phyloP scores from a whole-genome alignment of 2,888 invertebrate species.

The Emmelina monodactyla region DNA sequence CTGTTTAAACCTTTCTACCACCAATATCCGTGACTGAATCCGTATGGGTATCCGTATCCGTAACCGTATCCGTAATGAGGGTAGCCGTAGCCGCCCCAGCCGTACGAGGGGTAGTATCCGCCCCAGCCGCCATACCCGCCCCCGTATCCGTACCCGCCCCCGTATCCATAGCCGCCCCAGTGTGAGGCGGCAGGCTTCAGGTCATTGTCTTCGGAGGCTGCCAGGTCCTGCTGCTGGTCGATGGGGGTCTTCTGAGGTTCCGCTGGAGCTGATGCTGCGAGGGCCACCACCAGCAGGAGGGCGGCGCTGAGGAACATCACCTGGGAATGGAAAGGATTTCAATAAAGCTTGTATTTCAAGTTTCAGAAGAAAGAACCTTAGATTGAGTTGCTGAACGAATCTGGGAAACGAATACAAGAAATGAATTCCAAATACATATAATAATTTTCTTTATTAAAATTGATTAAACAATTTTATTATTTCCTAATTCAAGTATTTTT shows the following conservation, averaged over 20 bases:
- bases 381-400: too few relatives aligned
- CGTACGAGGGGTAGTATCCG: too few relatives aligned
- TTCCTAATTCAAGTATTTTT: too few relatives aligned
- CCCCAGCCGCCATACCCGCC: constrained; percentile 24
- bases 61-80: constrained; percentile 24
- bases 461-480: too few relatives aligned
- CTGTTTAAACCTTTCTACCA: constrained; percentile 7
- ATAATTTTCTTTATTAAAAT: too few relatives aligned
- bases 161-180: constrained; percentile 30
- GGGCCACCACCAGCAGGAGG: constrained; percentile 29
- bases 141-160: constrained; percentile 26
- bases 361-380: too few relatives aligned
- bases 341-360: too few relatives aligned
- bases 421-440: too few relatives aligned
- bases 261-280: constrained; percentile 31
- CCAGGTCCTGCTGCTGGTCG: constrained; percentile 18
- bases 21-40: constrained; percentile 18
- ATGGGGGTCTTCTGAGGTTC: constrained; percentile 12
- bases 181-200: constrained; percentile 48
- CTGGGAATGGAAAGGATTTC: too few relatives aligned
- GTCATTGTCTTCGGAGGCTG: constrained; percentile 29
- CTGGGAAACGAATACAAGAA: too few relatives aligned
- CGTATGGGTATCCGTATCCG: constrained; percentile 12
- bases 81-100: constrained; percentile 21
- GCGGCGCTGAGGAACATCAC: constrained; percentile 26